Conservation (phyloP, 64 coral and sea anemone species). For the Montipora efflorescens region DNA sequence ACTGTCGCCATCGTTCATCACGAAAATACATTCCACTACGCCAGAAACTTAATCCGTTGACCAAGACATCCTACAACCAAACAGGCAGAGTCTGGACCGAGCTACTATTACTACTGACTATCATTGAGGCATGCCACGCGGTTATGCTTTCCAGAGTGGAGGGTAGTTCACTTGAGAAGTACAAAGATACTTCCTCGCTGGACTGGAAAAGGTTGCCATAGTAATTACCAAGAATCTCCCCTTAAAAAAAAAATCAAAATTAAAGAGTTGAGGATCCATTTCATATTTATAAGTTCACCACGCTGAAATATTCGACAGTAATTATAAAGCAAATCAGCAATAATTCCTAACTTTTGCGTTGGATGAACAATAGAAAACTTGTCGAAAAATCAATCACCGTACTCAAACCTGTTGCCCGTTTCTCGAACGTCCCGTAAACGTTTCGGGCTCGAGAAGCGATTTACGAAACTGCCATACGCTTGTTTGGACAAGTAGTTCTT, state of each 20-base stretch:
- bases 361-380: too few relatives aligned
- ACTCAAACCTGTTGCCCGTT: too few relatives aligned
- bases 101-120: background rate
- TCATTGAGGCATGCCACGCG: constrained; percentile 78
- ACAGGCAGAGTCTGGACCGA: constrained; percentile 39
- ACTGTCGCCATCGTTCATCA: constrained; percentile 78
- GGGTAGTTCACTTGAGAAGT: constrained; percentile 50
- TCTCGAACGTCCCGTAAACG: too few relatives aligned
- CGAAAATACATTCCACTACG: constrained; percentile 71
- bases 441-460: too few relatives aligned
- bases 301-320: too few relatives aligned
- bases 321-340: too few relatives aligned
- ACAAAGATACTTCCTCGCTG: constrained; percentile 67
- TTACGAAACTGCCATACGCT: too few relatives aligned
- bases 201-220: constrained; percentile 85
- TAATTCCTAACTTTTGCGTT: too few relatives aligned
- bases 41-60: constrained; percentile 84
- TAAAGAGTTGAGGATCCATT: background rate
- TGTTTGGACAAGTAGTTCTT: too few relatives aligned
- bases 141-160: constrained; percentile 50
- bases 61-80: constrained; percentile 74
- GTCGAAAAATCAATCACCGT: too few relatives aligned
- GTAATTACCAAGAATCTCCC: constrained; percentile 73
- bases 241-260: constrained; percentile 2
- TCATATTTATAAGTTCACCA: background rate